Conservation (phyloP, 2,113 vertebrate genomes). For the Campylomormyrus tamandua region DNA sequence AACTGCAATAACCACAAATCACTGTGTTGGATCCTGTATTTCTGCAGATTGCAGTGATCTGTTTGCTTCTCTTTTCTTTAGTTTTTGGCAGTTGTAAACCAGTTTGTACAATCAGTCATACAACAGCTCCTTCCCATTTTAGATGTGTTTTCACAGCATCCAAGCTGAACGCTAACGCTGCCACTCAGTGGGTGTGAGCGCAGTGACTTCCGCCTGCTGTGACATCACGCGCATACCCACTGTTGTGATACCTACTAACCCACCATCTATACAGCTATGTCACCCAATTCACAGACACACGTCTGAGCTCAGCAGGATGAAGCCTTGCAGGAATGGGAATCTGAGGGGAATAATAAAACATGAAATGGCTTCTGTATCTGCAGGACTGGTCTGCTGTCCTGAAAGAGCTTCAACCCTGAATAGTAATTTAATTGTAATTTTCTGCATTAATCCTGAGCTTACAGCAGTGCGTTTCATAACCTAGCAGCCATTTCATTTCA, state of each 20-base stretch:
- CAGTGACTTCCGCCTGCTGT: background rate
- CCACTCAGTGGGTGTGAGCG: background rate
- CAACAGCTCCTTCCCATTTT: background rate
- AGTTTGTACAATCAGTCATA: background rate
- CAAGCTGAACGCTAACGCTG: background rate
- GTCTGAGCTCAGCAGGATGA: background rate
- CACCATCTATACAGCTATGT: background rate
- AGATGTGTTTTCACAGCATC: background rate
- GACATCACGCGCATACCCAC: background rate
- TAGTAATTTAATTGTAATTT: background rate
- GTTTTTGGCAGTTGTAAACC: background rate
- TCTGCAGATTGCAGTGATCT: background rate
- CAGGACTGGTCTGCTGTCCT: background rate
- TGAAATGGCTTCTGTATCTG: background rate
- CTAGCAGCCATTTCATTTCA: background rate
- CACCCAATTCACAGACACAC: background rate
- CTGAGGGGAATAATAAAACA: background rate
- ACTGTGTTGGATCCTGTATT: background rate
- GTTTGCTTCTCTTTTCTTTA: background rate
- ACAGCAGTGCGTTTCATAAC: background rate
- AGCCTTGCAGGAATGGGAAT: background rate
- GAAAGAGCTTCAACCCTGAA: background rate
- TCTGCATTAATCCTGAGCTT: background rate
- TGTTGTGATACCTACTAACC: background rate
- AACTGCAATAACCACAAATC: background rate